Evolutionary conservation across 2,888 invertebrate species (phyloP).

Genomic region (Bombylius discolor): DNA sequence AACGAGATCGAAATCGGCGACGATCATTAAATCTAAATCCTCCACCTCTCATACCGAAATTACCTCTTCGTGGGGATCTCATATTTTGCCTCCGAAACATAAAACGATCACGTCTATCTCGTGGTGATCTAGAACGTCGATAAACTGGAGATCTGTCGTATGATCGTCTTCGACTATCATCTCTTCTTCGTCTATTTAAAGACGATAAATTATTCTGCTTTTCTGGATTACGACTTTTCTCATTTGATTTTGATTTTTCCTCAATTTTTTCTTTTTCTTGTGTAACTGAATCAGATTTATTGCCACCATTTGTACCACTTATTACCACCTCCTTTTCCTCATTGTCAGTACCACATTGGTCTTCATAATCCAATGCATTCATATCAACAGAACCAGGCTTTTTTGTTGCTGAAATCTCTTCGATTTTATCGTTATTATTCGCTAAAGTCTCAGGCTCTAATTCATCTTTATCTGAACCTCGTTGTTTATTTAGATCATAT

Average conservation of each 20-base stretch:
- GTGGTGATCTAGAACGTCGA: slow-evolving; percentile 14
- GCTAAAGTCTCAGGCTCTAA: slow-evolving; percentile 29
- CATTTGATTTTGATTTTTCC: background rate
- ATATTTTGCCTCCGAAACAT: slow-evolving; percentile 20
- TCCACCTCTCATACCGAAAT: slow-evolving; percentile 22
- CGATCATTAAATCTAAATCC: slow-evolving; percentile 4
- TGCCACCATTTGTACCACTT: background rate
- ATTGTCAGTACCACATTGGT: slow-evolving; percentile 41
- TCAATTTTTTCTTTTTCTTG: background rate
- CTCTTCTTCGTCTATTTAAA: background rate
- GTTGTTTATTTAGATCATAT: slow-evolving; percentile 22
- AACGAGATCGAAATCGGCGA: slow-evolving; percentile 2
- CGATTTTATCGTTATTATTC: slow-evolving; percentile 11
- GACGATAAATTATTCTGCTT: slow-evolving; percentile 6
- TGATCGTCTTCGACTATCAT: slow-evolving; percentile 1
- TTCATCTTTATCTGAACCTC: slow-evolving; percentile 40
- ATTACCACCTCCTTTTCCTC: slow-evolving; percentile 25
- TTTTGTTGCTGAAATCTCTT: slow-evolving; percentile 5
- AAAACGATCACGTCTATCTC: slow-evolving; percentile 23
- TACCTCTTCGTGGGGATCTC: slow-evolving; percentile 26
- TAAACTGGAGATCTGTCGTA: slow-evolving; percentile 3
- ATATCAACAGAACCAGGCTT: slow-evolving; percentile 43
- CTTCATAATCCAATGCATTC: slow-evolving; percentile 61
- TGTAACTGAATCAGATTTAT: slow-evolving; percentile 41
- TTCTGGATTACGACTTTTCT: slow-evolving; percentile 17